A percentile compares a stretch with the other conserved stretches of the same genome.
Conservation (phyloP, 2,113 vertebrate genomes). For the Lonchura striata region DNA sequence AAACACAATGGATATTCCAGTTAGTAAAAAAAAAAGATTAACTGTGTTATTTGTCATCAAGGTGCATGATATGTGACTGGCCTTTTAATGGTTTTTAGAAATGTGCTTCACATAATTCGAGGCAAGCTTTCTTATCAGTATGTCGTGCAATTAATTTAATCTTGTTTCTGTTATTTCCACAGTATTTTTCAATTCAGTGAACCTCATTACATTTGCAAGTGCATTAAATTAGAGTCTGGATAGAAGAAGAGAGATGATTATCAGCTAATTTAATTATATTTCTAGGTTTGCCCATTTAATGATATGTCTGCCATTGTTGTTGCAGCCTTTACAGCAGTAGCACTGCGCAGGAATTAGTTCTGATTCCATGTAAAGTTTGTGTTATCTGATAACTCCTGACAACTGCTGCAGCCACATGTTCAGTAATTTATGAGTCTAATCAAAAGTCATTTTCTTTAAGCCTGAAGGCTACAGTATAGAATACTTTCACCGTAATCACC, state of each 20-base stretch:
- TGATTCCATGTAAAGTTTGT: constrained; percentile 63
- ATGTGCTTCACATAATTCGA: constrained; percentile 32
- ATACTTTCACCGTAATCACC: background rate
- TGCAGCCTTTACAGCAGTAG: constrained; percentile 36
- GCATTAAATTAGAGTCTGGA: constrained; percentile 76
- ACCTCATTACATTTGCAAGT: constrained; percentile 79
- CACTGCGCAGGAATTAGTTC: constrained; percentile 59
- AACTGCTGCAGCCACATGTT: constrained; percentile 25
- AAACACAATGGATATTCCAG: background rate
- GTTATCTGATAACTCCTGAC: constrained; percentile 69
- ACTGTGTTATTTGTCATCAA: constrained; percentile 39
- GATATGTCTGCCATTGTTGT: constrained; percentile 74
- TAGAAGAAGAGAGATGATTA: constrained; percentile 78
- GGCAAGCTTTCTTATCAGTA: constrained; percentile 73
- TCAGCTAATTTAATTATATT: constrained; percentile 84
- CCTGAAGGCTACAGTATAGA: constrained; percentile 30
- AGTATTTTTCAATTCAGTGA: constrained; percentile 76
- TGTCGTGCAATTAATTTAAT: constrained; percentile 82
- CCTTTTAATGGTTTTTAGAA: constrained; percentile 46
- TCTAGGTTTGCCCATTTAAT: constrained; percentile 74
- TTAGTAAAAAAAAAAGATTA: background rate
- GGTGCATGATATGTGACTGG: constrained; percentile 25
- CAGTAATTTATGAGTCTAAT: constrained; percentile 57
- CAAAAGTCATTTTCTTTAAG: constrained; percentile 59
- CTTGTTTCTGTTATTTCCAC: constrained; percentile 82